These are phyloP conservation scores for Eudemis profundana DNA, from an alignment of 2,888 invertebrate species.

Conservation along the genomic window DNA sequence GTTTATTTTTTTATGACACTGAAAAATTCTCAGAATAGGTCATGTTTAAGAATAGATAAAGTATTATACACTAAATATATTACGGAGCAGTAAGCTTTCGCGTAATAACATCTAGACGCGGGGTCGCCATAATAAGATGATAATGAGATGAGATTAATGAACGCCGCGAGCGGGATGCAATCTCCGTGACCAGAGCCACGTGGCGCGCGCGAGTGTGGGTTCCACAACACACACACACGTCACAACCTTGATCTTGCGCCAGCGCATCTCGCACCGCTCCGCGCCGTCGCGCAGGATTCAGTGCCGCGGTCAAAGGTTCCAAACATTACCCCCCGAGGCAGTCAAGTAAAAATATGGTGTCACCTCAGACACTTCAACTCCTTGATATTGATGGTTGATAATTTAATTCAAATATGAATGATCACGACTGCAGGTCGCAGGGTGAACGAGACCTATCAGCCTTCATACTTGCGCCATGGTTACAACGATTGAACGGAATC, in stretches of 20 bases:
- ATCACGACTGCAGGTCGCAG: not conserved
- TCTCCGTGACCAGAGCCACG: slow-evolving; percentile 10
- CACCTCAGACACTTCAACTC: no score
- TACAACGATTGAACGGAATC: not conserved
- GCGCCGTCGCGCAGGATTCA: not conserved
- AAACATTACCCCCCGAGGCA: not conserved
- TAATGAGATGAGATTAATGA: slow-evolving; percentile 21
- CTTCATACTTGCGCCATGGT: not conserved
- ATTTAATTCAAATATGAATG: not conserved
- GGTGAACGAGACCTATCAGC: not conserved
- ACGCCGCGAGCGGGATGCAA: slow-evolving; percentile 5
- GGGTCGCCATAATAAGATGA: slow-evolving; percentile 7
- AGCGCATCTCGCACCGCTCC: slow-evolving; percentile 27
- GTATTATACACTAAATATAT: not conserved
- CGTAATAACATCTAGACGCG: not conserved
- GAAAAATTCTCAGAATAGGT: not conserved
- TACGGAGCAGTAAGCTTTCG: not conserved
- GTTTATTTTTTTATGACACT: not conserved
- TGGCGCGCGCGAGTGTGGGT: slow-evolving; percentile 17
- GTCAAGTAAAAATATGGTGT: not conserved
- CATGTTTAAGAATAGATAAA: not conserved
- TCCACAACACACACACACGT: slow-evolving; percentile 4
- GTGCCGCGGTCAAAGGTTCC: not conserved
- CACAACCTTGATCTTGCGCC: slow-evolving; percentile 36
- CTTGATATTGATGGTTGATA: no score